Evolutionary conservation across 2,888 invertebrate species (phyloP).

Genomic region (Sinotaia quadrata): DNA sequence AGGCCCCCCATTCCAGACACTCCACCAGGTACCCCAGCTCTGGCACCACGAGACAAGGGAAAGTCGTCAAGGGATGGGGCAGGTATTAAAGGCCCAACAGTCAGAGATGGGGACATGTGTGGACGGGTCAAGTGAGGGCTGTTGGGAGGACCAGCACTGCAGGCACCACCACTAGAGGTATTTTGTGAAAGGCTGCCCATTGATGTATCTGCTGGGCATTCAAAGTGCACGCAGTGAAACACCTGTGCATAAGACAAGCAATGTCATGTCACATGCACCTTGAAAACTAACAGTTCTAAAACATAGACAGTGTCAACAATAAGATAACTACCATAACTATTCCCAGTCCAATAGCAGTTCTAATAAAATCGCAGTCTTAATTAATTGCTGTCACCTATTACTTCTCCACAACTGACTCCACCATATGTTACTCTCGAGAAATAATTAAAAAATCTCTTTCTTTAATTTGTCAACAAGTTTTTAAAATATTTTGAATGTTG

Average conservation of each 20-base stretch:
- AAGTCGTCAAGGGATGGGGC: not conserved
- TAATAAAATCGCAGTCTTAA: too few species aligned
- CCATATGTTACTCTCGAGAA: too few species aligned
- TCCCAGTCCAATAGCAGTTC: too few species aligned
- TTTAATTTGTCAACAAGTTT: too few species aligned
- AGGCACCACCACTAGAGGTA: conserved; percentile 27
- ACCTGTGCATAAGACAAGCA: conserved; percentile 77
- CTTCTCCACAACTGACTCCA: too few species aligned
- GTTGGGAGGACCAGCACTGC: conserved; percentile 32
- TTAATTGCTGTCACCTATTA: too few species aligned
- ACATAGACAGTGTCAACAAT: not conserved
- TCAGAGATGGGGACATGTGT: conserved; percentile 11
- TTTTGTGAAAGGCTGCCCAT: conserved; percentile 30
- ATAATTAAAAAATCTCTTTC: too few species aligned
- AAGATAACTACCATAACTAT: not conserved
- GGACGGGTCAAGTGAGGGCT: conserved; percentile 29
- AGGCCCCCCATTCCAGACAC: conserved; percentile 3
- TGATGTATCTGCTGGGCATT: conserved; percentile 82
- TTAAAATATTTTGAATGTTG: too few species aligned
- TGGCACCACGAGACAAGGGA: not conserved
- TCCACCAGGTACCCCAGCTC: not conserved
- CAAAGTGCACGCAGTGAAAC: conserved; percentile 98
- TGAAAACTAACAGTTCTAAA: too few species aligned
- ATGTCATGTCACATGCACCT: too few species aligned
- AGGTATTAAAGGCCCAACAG: conserved; percentile 4